A percentile compares a stretch with the other conserved stretches of the same genome.
Evolutionary conservation across 2,113 vertebrate species (phyloP).

Genomic region (Asarcornis scutulata): DNA sequence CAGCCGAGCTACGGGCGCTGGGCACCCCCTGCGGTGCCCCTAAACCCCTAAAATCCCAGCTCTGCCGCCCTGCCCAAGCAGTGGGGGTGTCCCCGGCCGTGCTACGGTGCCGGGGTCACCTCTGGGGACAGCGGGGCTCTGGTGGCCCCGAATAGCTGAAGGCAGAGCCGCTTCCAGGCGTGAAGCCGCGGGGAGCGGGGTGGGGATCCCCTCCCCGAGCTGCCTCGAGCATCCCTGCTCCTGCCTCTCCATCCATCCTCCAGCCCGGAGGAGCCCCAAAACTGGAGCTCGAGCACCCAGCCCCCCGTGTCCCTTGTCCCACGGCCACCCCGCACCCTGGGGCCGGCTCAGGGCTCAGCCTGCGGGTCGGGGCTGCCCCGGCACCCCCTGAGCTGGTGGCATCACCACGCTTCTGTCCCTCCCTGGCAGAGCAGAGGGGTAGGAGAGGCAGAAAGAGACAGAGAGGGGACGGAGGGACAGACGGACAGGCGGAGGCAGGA

Average conservation of each 20-base stretch:
- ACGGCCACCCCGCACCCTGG: background rate
- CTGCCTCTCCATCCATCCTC: too few relatives aligned
- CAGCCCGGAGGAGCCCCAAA: background rate
- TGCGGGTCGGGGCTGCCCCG: background rate
- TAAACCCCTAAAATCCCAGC: too few relatives aligned
- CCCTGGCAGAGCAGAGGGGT: conserved; percentile 45
- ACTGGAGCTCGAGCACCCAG: background rate
- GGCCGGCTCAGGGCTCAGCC: background rate
- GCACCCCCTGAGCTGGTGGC: background rate
- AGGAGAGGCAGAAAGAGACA: conserved; percentile 39
- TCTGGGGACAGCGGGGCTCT: background rate
- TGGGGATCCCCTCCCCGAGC: background rate
- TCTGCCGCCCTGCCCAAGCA: background rate
- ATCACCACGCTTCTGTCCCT: background rate
- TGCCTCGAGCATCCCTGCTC: background rate
- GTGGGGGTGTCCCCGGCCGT: background rate
- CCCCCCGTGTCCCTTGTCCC: background rate
- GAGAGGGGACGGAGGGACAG: conserved; percentile 15
- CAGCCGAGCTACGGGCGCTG: background rate
- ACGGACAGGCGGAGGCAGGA: background rate
- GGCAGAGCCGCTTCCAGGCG: background rate
- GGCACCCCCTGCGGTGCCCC: too few relatives aligned
- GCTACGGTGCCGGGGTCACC: rapidly evolving
- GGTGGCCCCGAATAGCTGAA: background rate
- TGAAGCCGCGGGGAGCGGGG: background rate